Conservation (phyloP, 1,140 invertebrate genomes). For the Drosophila melanogaster region Release_6_plus_ISO1_MT NT_033779.5:8718501-8719000, state of each 20-base stretch:
- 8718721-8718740: not conserved
- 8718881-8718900: too few species aligned
- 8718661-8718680: slow-evolving; percentile 31
- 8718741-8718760: not conserved
- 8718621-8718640: not conserved
- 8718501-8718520: slow-evolving; percentile 2
- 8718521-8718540: slow-evolving; percentile 10
- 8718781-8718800: too few species aligned
- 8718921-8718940: too few species aligned
- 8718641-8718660: not conserved
- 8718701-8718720: not conserved
- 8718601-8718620: slow-evolving; percentile 46
- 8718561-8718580: slow-evolving; percentile 21
- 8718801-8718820: too few species aligned
- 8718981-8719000: too few species aligned
- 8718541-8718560: slow-evolving; percentile 50
- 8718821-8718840: too few species aligned
- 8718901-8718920: too few species aligned
- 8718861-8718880: too few species aligned
- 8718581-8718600: not conserved
- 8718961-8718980: too few species aligned
- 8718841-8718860: too few species aligned
- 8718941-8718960: too few species aligned
- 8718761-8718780: too few species aligned
- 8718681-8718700: slow-evolving; percentile 12